These are phyloP conservation scores for Lepeophtheirus nordmannii DNA, from an alignment of 2,888 invertebrate species.

Conservation along the genomic window DNA sequence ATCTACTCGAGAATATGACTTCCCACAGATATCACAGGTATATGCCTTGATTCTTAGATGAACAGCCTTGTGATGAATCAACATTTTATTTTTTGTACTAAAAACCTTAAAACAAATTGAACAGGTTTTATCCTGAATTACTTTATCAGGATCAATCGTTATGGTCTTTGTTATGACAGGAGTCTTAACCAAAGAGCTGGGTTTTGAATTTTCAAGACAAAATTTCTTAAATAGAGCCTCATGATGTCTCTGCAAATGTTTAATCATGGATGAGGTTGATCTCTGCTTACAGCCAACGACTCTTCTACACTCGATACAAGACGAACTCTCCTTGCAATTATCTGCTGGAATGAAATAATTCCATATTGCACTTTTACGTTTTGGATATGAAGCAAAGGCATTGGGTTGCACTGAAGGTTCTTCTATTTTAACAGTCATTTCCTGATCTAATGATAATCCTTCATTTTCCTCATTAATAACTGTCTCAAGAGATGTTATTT, in stretches of 20 bases:
- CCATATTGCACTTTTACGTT: not conserved
- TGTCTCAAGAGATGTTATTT: not conserved
- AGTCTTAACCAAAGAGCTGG: not conserved
- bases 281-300: not conserved
- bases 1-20: not conserved
- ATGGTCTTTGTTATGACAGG: not conserved
- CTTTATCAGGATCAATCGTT: not conserved
- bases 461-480: too few species aligned
- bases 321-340: not conserved
- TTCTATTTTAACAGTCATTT: too few species aligned
- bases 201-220: not conserved
- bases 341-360: not conserved
- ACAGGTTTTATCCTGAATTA: not conserved
- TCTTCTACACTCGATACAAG: not conserved
- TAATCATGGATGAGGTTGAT: not conserved
- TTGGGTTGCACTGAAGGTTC: too few species aligned
- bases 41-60: not conserved
- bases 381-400: not conserved
- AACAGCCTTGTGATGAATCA: not conserved
- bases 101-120: not conserved
- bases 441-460: too few species aligned
- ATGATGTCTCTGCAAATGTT: not conserved
- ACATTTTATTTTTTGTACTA: not conserved
- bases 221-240: not conserved
- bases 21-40: not conserved